These are phyloP conservation scores for Butorides virescens DNA, from an alignment of 2,113 vertebrate species.

Conservation along the genomic window DNA sequence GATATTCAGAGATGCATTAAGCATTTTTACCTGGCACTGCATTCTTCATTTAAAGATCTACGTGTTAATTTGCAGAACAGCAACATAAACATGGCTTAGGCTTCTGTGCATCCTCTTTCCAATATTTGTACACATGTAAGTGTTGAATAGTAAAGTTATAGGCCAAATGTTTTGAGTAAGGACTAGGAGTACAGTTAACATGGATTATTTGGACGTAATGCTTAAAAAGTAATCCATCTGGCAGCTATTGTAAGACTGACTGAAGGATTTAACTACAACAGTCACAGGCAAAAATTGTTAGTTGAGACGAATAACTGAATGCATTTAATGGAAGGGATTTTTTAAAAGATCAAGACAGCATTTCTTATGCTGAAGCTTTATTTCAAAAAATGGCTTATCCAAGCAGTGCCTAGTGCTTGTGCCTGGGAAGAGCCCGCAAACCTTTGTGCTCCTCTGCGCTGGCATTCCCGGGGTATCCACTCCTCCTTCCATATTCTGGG, in stretches of 20 bases:
- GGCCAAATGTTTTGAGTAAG: not conserved
- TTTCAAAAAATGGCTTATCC: not conserved
- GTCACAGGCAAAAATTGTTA: not conserved
- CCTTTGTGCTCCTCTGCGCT: not conserved
- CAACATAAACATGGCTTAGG: not conserved
- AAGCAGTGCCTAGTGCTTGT: not conserved
- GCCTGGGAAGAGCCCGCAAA: not conserved
- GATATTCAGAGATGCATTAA: constrained; percentile 64
- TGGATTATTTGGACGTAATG: not conserved
- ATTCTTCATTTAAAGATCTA: constrained; percentile 36
- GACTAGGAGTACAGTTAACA: not conserved
- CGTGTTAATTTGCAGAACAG: constrained; percentile 35
- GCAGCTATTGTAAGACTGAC: not conserved
- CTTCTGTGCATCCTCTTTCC: not conserved
- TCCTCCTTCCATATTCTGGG: not conserved
- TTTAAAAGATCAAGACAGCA: not conserved
- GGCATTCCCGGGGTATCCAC: not conserved
- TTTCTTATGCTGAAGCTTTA: not conserved
- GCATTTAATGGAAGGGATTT: not conserved
- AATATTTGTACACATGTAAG: not conserved
- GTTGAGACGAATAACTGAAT: not conserved
- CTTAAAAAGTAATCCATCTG: not conserved
- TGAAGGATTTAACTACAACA: not conserved
- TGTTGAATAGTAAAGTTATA: not conserved
- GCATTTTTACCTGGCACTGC: constrained; percentile 32